Percentiles rank a stretch among this genome's conserved stretches.
Evolutionary conservation across 2,113 vertebrate species (phyloP).

Genomic region (Glaucomys volans): DNA sequence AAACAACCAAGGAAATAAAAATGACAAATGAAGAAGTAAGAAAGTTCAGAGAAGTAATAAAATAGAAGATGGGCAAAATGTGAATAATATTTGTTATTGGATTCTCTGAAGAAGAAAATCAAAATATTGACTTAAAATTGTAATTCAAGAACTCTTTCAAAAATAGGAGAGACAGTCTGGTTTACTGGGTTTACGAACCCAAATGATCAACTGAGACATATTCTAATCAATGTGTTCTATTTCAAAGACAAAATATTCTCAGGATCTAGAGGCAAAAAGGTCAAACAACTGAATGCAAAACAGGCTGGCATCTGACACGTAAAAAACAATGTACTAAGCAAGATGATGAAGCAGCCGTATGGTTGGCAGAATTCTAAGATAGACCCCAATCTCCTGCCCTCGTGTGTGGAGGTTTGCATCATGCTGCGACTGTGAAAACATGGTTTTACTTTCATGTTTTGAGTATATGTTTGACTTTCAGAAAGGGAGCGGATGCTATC

Average conservation of each 20-base stretch:
- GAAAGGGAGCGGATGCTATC: neutral
- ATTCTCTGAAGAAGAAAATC: neutral
- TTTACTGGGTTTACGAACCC: neutral
- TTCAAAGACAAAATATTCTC: neutral
- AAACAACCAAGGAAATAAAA: neutral
- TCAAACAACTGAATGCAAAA: neutral
- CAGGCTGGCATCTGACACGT: neutral
- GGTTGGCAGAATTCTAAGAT: too few species aligned
- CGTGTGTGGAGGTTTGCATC: too few species aligned
- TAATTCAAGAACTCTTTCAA: neutral
- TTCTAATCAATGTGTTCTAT: neutral
- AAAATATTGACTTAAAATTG: neutral
- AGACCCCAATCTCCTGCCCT: neutral
- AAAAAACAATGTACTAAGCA: neutral
- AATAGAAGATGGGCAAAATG: neutral
- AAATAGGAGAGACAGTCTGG: neutral
- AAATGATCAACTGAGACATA: neutral
- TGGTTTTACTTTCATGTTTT: neutral
- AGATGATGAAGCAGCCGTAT: neutral
- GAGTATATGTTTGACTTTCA: neutral
- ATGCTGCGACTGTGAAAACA: neutral
- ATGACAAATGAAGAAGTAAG: neutral
- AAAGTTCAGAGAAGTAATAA: neutral
- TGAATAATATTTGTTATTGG: neutral
- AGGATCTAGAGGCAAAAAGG: neutral